Percentiles rank a stretch among this genome's conserved stretches.
Conservation (phyloP, 2,797 vertebrate genomes). For the Alca torda region DNA sequence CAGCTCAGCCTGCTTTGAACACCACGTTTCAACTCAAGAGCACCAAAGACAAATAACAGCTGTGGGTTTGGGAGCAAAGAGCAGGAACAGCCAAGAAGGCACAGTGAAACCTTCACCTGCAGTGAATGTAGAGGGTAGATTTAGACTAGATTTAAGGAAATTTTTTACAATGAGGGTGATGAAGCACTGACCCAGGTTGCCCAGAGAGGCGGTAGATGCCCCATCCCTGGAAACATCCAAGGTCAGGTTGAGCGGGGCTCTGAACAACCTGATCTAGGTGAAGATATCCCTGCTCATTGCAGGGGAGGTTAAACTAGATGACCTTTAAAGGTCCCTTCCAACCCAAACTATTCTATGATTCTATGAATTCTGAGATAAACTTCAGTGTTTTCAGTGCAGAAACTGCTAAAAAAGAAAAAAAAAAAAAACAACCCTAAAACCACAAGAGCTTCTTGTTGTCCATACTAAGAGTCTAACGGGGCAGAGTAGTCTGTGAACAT, state of each 20-base stretch:
- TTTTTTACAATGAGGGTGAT: not conserved
- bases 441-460: not conserved
- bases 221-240: not conserved
- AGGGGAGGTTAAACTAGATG: not conserved
- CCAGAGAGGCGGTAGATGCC: not conserved
- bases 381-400: not conserved
- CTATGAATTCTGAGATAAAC: not conserved
- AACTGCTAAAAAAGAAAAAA: not conserved
- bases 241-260: not conserved
- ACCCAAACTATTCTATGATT: not conserved
- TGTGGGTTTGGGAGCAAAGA: not conserved
- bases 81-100: not conserved
- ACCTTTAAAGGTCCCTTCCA: not conserved
- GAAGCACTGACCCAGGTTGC: not conserved
- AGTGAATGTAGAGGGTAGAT: not conserved
- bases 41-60: not conserved
- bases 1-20: not conserved
- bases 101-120: not conserved
- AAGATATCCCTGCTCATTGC: not conserved
- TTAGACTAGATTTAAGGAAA: not conserved
- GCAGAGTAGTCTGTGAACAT: not conserved
- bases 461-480: fast-evolving
- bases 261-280: not conserved
- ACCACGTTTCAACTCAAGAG: not conserved
- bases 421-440: not conserved